Evolutionary conservation across 2,797 vertebrate genomes (phyloP), one percentile per base, ranked within the genome.

Genomic region (Syngnathus acus): DNA sequence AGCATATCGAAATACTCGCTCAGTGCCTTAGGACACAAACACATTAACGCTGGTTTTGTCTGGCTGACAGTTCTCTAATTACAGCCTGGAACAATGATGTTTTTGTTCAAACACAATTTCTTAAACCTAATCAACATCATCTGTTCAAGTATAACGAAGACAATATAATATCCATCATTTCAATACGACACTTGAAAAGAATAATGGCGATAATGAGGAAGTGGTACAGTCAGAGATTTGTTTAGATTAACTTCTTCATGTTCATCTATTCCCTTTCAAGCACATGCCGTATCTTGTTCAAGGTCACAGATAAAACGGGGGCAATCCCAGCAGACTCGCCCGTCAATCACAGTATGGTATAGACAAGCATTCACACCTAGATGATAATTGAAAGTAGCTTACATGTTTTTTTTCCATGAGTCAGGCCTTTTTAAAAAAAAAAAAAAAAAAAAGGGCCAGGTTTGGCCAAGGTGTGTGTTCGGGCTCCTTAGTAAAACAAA

Each of bases 1-100:
- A 10, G 62, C 60, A 78, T 75, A 76, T 73, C 59, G 54, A 71
- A 43, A 48, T 70, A 40, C 40, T 57, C 64, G 21, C 60, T 53
- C 67, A 1, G 65, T 68, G 70, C 68, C 68, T 62, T 39, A 74
- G 67, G 68, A 70, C 50, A 51, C 65, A 64, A 55, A 65, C n/a
- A 32, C 40, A 54, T 69, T 66, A 76, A 53, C 5, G 2, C 21
- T 3, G 65, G 21, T 14, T 68, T 37, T 42, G 57, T 48, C 71
- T 68, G 7, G 14, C 65, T 77, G 78, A 76, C 72, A 68, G 68
- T 65, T 76, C 72, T 57, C 75, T 78, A 67, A 78, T 75, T 23
- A 17, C 32, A 26, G 26, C 57, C 54, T 59, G 11, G 72, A 76
- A 78, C 65, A 64, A 66, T 37, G 32, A 14, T 60, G 26, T 19